Percentiles rank a stretch among this genome's conserved stretches.
phyloP scores from a whole-genome alignment of 2,113 vertebrate genomes.

The Embiotoca jacksoni region DNA sequence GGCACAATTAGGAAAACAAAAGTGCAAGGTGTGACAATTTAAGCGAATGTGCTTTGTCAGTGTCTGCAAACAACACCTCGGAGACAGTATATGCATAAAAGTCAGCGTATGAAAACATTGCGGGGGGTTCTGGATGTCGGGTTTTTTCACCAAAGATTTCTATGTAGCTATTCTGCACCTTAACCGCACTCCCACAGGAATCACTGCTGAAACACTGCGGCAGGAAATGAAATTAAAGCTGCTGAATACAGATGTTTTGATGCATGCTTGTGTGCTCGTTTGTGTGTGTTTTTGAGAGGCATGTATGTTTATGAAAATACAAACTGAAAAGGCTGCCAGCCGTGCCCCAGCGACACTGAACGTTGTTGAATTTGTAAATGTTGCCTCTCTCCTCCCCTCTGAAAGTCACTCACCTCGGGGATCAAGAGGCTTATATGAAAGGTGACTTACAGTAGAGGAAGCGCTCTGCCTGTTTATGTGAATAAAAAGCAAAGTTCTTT shows the following conservation, averaged over 20 bases:
- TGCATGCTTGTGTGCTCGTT: conserved; percentile 8
- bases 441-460: conserved; percentile 59
- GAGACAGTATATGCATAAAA: conserved; percentile 81
- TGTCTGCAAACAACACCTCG: conserved; percentile 84
- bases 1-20: conserved; percentile 88
- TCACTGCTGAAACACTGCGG: conserved; percentile 37
- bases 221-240: conserved; percentile 75
- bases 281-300: conserved; percentile 16
- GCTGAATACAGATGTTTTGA: conserved; percentile 75
- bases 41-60: conserved; percentile 88
- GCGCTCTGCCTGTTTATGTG: conserved; percentile 31
- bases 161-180: conserved; percentile 60
- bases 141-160: conserved; percentile 54
- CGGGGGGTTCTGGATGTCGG: conserved; percentile 63
- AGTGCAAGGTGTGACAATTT: conserved; percentile 90
- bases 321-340: conserved; percentile 49
- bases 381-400: conserved; percentile 6
- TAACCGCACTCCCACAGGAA: conserved; percentile 49
- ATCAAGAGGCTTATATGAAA: conserved; percentile 63
- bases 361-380: conserved; percentile 58
- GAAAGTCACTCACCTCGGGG: conserved; percentile 60
- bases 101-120: conserved; percentile 64
- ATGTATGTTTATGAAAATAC: conserved; percentile 47
- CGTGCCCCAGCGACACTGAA: conserved; percentile 39
- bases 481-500: conserved; percentile 49